Evolutionary conservation across 2,797 vertebrate species (phyloP).

Genomic region (Anas capensis): DNA sequence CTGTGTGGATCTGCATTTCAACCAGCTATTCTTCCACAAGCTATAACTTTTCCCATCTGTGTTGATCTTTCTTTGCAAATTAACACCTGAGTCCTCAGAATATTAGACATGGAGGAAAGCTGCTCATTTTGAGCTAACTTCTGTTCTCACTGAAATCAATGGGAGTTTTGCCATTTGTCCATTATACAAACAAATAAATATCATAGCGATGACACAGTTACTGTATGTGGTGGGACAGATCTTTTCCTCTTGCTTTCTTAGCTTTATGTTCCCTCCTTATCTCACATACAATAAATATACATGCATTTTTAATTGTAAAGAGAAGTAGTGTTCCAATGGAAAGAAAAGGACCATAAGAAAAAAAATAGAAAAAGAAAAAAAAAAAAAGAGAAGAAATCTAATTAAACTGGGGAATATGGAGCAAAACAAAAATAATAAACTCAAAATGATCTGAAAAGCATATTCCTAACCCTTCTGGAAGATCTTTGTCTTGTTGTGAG

Average conservation of each 20-base stretch:
- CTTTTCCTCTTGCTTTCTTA: neutral
- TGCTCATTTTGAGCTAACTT: conserved; percentile 48
- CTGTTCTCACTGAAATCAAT: conserved; percentile 40
- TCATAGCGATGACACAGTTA: neutral
- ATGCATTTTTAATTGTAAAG: neutral
- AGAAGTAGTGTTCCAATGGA: neutral
- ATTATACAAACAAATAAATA: conserved; percentile 39
- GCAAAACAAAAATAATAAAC: neutral
- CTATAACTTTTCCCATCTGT: conserved; percentile 71
- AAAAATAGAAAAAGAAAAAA: neutral
- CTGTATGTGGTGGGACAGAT: neutral
- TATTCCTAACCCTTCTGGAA: neutral
- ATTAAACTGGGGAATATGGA: neutral
- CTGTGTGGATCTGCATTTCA: conserved; percentile 65
- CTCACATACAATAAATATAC: neutral
- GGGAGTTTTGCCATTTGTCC: conserved; percentile 49
- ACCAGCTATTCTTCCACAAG: conserved; percentile 53
- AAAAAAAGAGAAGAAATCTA: neutral
- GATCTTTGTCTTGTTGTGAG: neutral
- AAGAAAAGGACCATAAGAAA: neutral
- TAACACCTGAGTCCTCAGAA: conserved; percentile 69
- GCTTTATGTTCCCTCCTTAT: neutral
- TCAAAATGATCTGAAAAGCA: neutral
- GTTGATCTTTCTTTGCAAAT: conserved; percentile 60
- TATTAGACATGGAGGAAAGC: conserved; percentile 47